Evolutionary conservation across 2,888 invertebrate species (phyloP).

Genomic region (Chydorus sphaericus): DNA sequence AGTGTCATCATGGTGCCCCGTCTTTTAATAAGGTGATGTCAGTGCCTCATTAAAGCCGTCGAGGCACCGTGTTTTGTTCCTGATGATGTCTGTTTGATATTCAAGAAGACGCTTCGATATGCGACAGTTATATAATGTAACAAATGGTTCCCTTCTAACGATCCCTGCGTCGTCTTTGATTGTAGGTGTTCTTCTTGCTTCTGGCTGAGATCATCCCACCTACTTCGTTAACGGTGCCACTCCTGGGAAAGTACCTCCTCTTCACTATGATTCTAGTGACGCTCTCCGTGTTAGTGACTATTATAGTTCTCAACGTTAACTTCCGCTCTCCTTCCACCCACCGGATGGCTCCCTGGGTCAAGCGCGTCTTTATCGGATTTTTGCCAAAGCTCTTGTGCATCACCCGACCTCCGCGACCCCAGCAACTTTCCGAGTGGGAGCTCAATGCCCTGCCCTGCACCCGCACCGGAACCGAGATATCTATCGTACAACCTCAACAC

Average conservation of each 20-base stretch:
- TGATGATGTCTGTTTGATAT: too few relatives aligned
- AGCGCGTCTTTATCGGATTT: slow-evolving; percentile 53
- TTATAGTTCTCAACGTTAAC: slow-evolving; percentile 84
- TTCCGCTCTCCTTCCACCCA: slow-evolving; percentile 82
- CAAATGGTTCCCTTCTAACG: too few relatives aligned
- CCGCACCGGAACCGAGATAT: slow-evolving; percentile 21
- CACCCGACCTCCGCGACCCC: slow-evolving; percentile 70
- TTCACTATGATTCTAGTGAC: slow-evolving; percentile 92
- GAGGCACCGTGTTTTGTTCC: too few relatives aligned
- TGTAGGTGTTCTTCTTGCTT: slow-evolving; percentile 84
- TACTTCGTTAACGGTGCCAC: slow-evolving; percentile 78
- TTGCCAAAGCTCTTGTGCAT: slow-evolving; percentile 76
- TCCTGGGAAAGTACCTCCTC: slow-evolving; percentile 78
- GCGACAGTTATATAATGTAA: too few relatives aligned
- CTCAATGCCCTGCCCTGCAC: slow-evolving; percentile 19
- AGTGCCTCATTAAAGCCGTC: too few relatives aligned
- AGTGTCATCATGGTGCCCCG: too few relatives aligned
- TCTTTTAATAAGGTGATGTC: too few relatives aligned
- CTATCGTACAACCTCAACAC: slow-evolving; percentile 21
- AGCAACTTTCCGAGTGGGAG: slow-evolving; percentile 25
- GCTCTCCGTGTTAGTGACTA: slow-evolving; percentile 80
- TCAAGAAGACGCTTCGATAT: too few relatives aligned
- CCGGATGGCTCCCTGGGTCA: slow-evolving; percentile 81
- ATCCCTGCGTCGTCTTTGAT: too few relatives aligned
- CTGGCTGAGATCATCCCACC: slow-evolving; percentile 90